Percentiles rank a stretch among this genome's conserved stretches.
phyloP scores from a whole-genome alignment of 2,888 invertebrate species.

The Standfussiana lucernea region DNA sequence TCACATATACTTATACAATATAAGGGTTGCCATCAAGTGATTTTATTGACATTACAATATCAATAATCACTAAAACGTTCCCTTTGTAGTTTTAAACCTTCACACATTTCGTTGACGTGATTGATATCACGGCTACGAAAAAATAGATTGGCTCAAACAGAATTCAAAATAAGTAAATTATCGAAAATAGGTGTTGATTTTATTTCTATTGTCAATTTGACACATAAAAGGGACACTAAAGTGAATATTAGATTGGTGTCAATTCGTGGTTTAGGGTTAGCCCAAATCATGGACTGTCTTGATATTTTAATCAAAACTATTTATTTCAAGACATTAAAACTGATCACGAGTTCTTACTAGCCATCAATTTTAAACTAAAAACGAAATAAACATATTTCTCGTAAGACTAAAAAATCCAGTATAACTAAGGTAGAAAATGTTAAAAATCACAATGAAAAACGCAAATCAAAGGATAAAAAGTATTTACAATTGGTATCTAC shows the following conservation, averaged over 20 bases:
- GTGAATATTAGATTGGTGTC: constrained; percentile 63
- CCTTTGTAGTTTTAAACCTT: constrained; percentile 28
- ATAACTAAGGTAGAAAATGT: not conserved
- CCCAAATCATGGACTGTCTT: not conserved
- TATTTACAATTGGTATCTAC: not conserved
- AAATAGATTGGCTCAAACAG: constrained; percentile 55
- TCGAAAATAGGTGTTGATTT: constrained; percentile 67
- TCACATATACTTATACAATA: too few species aligned
- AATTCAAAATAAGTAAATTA: constrained; percentile 60
- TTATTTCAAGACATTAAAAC: not conserved
- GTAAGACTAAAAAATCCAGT: not conserved
- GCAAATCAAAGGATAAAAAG: not conserved
- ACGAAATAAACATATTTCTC: not conserved
- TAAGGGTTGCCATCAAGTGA: not conserved
- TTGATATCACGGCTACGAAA: constrained; percentile 42
- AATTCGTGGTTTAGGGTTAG: constrained; percentile 55
- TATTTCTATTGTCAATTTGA: constrained; percentile 60
- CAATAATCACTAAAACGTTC: not conserved
- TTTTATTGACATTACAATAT: constrained; percentile 8
- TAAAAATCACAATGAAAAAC: not conserved
- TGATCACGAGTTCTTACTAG: not conserved
- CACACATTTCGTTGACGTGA: constrained; percentile 49
- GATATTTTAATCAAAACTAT: not conserved
- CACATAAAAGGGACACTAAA: constrained; percentile 64
- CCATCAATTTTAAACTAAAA: not conserved